phyloP scores from a whole-genome alignment of 2,888 invertebrate species.

The Andrena fulva region DNA sequence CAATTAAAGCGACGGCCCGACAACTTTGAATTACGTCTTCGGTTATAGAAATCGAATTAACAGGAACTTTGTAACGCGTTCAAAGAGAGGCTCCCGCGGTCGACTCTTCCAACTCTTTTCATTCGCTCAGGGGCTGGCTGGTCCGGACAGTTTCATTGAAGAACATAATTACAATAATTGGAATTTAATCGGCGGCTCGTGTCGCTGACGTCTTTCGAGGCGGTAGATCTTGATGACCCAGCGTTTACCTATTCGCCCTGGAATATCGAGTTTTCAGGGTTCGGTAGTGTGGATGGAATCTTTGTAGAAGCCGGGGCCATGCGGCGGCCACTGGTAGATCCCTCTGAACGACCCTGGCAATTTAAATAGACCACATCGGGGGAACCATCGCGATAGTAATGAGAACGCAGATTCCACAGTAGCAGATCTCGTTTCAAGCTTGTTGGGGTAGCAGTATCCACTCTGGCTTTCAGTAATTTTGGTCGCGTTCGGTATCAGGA shows the following conservation, averaged over 20 bases:
- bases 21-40: neutral
- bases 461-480: neutral
- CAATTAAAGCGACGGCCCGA: neutral
- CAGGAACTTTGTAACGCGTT: neutral
- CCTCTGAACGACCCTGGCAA: neutral
- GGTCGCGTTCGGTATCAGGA: too few species aligned
- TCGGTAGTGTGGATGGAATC: neutral
- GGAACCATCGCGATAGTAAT: neutral
- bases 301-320: neutral
- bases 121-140: neutral
- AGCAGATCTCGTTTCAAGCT: neutral
- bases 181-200: conserved; percentile 24
- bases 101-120: neutral
- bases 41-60: neutral
- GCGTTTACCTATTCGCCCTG: neutral
- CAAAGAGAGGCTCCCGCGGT: neutral
- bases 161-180: conserved; percentile 29
- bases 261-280: neutral
- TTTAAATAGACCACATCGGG: neutral
- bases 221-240: neutral
- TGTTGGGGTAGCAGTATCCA: neutral
- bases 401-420: neutral
- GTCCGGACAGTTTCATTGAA: neutral
- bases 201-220: conserved; percentile 4
- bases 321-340: neutral